A percentile compares a stretch with the other conserved stretches of the same genome.
Conservation (phyloP, 2,888 invertebrate species). For the Melolontha melolontha region DNA sequence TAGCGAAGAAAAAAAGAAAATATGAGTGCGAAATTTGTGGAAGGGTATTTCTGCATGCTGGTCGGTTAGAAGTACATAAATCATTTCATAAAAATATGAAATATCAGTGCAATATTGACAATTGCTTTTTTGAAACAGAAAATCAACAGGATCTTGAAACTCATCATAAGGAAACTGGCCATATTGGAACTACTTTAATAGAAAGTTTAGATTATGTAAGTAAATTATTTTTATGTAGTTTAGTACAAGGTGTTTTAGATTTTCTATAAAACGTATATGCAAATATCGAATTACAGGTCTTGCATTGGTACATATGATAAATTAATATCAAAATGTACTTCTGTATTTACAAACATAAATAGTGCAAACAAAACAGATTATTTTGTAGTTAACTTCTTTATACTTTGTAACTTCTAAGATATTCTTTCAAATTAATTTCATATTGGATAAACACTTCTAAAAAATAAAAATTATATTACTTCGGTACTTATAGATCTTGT, state of each 20-base stretch:
- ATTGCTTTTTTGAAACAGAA: conserved; percentile 58
- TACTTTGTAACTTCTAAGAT: too few species aligned
- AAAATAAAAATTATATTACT: too few species aligned
- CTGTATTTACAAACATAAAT: too few species aligned
- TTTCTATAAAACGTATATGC: too few species aligned
- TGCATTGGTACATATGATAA: too few species aligned
- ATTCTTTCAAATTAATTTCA: too few species aligned
- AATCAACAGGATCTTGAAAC: conserved; percentile 67
- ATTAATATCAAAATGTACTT: too few species aligned
- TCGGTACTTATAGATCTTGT: too few species aligned
- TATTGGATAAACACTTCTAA: too few species aligned
- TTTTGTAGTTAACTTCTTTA: too few species aligned
- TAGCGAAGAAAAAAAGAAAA: conserved; percentile 43
- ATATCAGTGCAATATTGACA: conserved; percentile 68
- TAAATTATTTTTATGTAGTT: conserved; percentile 11
- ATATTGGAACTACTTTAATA: conserved; percentile 68
- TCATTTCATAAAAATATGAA: conserved; percentile 72
- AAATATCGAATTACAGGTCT: too few species aligned
- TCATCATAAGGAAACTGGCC: conserved; percentile 71
- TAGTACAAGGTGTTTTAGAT: not conserved
- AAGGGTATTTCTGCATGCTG: conserved; percentile 67
- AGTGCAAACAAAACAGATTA: too few species aligned
- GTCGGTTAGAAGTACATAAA: conserved; percentile 68
- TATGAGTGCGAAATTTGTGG: conserved; percentile 69
- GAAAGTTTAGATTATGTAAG: conserved; percentile 61